Evolutionary conservation across 2,797 vertebrate genomes (phyloP).

Genomic region (Pseudochromis fuscus): DNA sequence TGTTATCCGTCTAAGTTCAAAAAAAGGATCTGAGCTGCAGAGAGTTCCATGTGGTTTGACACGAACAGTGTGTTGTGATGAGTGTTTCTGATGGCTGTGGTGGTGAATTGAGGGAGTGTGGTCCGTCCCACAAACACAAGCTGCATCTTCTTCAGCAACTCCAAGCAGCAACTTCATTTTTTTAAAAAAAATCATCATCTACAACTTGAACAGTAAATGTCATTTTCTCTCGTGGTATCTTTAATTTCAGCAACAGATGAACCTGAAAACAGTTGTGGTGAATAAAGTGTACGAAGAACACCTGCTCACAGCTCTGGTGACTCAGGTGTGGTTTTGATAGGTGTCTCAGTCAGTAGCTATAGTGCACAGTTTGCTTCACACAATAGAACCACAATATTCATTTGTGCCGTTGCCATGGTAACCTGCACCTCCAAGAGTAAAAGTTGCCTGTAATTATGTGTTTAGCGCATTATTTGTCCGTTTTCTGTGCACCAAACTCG

Average conservation of each 20-base stretch:
- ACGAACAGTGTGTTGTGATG: background rate
- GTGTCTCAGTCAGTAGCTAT: slow-evolving; percentile 22
- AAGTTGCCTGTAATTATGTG: background rate
- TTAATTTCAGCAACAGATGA: slow-evolving; percentile 22
- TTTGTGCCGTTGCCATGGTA: slow-evolving; percentile 4
- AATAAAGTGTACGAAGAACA: slow-evolving; percentile 24
- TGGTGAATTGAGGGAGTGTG: slow-evolving; percentile 13
- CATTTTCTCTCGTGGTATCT: background rate
- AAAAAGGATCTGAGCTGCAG: slow-evolving; percentile 3
- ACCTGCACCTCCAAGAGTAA: slow-evolving; percentile 12
- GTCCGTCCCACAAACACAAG: slow-evolving; percentile 4
- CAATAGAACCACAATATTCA: slow-evolving; percentile 26
- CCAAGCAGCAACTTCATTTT: slow-evolving; percentile 18
- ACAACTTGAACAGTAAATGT: slow-evolving; percentile 15
- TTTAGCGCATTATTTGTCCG: slow-evolving; percentile 7
- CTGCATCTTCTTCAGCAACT: slow-evolving; percentile 32
- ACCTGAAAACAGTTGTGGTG: slow-evolving; percentile 28
- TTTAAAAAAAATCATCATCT: slow-evolving; percentile 14
- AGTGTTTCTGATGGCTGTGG: slow-evolving; percentile 5
- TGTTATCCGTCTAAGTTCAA: slow-evolving; percentile 7
- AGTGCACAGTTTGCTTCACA: slow-evolving; percentile 31
- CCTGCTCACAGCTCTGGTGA: slow-evolving; percentile 17
- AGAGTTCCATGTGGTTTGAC: slow-evolving; percentile 26
- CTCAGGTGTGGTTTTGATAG: slow-evolving; percentile 53
- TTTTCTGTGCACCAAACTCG: slow-evolving; percentile 34